A percentile compares a stretch with the other conserved stretches of the same genome.
Conservation (phyloP, 2,797 vertebrate genomes). For the Fistularia tabacaria region DNA sequence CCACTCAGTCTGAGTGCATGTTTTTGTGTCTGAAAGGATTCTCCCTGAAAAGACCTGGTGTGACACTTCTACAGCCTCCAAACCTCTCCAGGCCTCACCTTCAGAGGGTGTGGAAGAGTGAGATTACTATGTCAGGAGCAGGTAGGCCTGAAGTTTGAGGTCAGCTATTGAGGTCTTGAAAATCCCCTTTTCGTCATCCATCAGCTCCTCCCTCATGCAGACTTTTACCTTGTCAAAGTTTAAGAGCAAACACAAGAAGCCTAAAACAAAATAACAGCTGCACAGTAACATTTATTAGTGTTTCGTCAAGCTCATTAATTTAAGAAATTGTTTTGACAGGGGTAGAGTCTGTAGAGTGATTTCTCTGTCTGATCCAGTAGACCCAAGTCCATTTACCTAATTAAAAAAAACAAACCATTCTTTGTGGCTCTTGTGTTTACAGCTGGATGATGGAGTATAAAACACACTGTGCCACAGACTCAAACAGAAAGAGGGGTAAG, state of each 20-base stretch:
- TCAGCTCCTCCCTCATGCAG: slow-evolving; percentile 18
- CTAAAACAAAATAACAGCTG: slow-evolving; percentile 20
- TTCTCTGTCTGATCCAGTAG: slow-evolving; percentile 58
- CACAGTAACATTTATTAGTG: slow-evolving; percentile 48
- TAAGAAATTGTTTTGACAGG: slow-evolving; percentile 54
- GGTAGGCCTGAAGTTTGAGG: slow-evolving; percentile 39
- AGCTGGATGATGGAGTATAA: slow-evolving; percentile 48
- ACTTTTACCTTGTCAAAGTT: slow-evolving; percentile 33
- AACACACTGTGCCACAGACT: slow-evolving; percentile 37
- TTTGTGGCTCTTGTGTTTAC: slow-evolving; percentile 50
- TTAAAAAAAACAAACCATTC: slow-evolving; percentile 55
- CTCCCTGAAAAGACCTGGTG: slow-evolving; percentile 57
- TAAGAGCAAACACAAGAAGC: slow-evolving; percentile 13
- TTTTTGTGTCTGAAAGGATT: slow-evolving; percentile 56
- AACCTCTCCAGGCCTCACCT: slow-evolving; percentile 41
- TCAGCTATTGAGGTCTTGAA: slow-evolving; percentile 1
- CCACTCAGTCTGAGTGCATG: slow-evolving; percentile 46
- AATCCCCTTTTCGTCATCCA: slow-evolving; percentile 14
- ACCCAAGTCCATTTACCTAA: slow-evolving; percentile 67
- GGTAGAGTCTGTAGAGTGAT: slow-evolving; percentile 53
- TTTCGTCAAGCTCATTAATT: slow-evolving; percentile 54
- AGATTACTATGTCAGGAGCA: slow-evolving; percentile 29
- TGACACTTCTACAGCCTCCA: slow-evolving; percentile 2
- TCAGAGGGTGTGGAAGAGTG: slow-evolving; percentile 39
- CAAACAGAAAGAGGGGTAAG: slow-evolving; percentile 32